Evolutionary conservation across 2,888 invertebrate species (phyloP), one percentile per base, ranked within the genome.

Genomic region (Conomelus anceps): DNA sequence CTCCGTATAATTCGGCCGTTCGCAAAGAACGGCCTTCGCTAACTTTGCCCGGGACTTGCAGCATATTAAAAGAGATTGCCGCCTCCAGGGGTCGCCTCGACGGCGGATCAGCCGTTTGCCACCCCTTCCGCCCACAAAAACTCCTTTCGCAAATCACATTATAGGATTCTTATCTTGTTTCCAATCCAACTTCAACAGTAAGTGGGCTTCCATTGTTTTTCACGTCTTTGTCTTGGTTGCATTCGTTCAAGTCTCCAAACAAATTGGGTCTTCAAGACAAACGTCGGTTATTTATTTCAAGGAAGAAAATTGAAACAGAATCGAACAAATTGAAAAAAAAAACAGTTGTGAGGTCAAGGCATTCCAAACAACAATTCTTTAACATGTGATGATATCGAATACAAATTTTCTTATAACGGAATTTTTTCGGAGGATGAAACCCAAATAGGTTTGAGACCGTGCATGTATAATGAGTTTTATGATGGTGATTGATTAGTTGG

Each of bases 1-100:
- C 89, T 90, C 89, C 89, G 90, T 24, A 89, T 29, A 86, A 88
- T 63, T 86, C 26, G 86, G 86, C 86, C 86, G 86, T 86, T 86
- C 86, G 29, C 86, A 26, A 86, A 86, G 86, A 86, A 86, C 86
- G 29, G 86, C 29, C 86, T 26, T n/a, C 1, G 63, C 63, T n/a
- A 63, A 63, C 63, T 63, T 63, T 63, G 63, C 63, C 86, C 29
- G 24, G 86, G 86, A 86, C 29, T 86, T 29, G 86, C 86, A 86
- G 63, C 86, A 86, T 86, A 86, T 86, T 86, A 86, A 86, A 86
- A 86, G 86, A 86, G 26, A 86, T 26, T 86, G 86, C 86, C 85
- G 23, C 85, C 86, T 63, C 63, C 63, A 63, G 63, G 63, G 63
- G 63, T 63, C 20, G 63, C 34, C 34, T 13, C 34, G 17, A 34